Conservation (phyloP, 2,797 vertebrate genomes). For the Xiphorhynchus erythropygius region DNA sequence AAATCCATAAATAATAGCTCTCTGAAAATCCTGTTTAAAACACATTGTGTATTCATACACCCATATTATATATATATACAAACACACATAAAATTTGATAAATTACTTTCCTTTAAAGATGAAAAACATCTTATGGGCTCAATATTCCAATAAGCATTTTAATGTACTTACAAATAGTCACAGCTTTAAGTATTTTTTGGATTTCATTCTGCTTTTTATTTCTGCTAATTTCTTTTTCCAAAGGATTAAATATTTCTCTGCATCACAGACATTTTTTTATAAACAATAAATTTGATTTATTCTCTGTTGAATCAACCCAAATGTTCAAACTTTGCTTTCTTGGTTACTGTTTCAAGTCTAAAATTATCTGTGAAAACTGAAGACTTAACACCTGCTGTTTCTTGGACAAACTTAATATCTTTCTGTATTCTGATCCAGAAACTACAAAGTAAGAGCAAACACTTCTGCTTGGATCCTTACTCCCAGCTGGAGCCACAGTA, state of each 20-base stretch:
- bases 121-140: not conserved
- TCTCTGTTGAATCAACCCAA: not conserved
- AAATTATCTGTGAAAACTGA: constrained; percentile 2
- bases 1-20: not conserved
- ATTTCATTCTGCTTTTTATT: not conserved
- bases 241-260: not conserved
- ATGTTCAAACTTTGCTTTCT: not conserved
- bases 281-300: constrained; percentile 22
- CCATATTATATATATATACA: not conserved
- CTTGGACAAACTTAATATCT: not conserved
- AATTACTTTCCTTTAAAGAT: not conserved
- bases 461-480: not conserved
- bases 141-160: not conserved
- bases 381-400: not conserved
- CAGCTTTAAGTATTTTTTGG: not conserved
- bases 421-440: not conserved
- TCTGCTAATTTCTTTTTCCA: not conserved
- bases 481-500: not conserved
- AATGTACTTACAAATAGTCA: not conserved
- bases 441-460: not conserved
- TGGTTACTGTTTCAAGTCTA: constrained; percentile 10
- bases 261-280: not conserved
- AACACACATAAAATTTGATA: not conserved
- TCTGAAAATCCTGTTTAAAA: not conserved
- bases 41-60: not conserved